These are phyloP conservation scores for roundworm (Caenorhabditis elegans) DNA, from an alignment of 1,140 invertebrate genomes.

Conservation along the genomic window WBcel235 BX284605.5:5618001-5618500, in stretches of 20 bases:
- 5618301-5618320: not conserved
- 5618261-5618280: not conserved
- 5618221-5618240: slow-evolving; percentile 28
- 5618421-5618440: slow-evolving; percentile 5
- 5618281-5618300: slow-evolving; percentile 15
- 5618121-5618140: not conserved
- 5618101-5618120: slow-evolving; percentile 17
- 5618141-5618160: slow-evolving; percentile 8
- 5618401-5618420: not conserved
- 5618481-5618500: not conserved
- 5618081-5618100: too few species aligned
- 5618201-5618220: slow-evolving; percentile 3
- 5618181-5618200: not conserved
- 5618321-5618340: not conserved
- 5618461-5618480: not conserved
- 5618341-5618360: not conserved
- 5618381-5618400: slow-evolving; percentile 6
- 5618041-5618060: slow-evolving; percentile 14
- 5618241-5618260: too few species aligned
- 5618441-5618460: slow-evolving; percentile 15
- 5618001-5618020: slow-evolving; percentile 12
- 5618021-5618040: slow-evolving; percentile 15
- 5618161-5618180: slow-evolving; percentile 14
- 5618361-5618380: slow-evolving; percentile 22
- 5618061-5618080: slow-evolving; percentile 24